A percentile compares a stretch with the other conserved stretches of the same genome.
phyloP scores from a whole-genome alignment of 2,888 invertebrate genomes.

The Agrochola macilenta region DNA sequence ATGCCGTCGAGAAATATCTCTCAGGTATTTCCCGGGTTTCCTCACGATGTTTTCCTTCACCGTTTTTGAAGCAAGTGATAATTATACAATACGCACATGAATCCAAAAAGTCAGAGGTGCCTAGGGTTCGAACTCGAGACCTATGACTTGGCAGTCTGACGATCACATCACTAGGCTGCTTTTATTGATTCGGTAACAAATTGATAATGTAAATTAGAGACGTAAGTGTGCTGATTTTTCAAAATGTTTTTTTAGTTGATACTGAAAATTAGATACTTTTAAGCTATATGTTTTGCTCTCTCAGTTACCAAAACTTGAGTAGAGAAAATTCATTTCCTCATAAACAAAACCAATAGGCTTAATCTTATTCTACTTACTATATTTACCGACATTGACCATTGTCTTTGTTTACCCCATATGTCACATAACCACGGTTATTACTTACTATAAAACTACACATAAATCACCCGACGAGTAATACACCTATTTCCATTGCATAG shows the following conservation, averaged over 20 bases:
- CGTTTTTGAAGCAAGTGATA: too few species aligned
- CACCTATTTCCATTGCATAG: constrained; percentile 18
- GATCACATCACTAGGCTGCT: too few species aligned
- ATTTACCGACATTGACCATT: constrained; percentile 14
- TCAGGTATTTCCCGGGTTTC: too few species aligned
- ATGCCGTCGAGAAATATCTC: too few species aligned
- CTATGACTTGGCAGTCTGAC: too few species aligned
- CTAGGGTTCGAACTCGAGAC: too few species aligned
- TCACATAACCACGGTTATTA: constrained; percentile 34
- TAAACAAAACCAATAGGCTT: too few species aligned
- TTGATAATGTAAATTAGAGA: not conserved
- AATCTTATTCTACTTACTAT: too few species aligned
- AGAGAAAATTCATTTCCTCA: not conserved
- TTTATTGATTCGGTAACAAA: not conserved
- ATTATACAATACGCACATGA: too few species aligned
- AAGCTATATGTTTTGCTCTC: not conserved
- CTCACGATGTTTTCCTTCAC: too few species aligned
- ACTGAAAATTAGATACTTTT: not conserved
- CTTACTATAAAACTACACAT: constrained; percentile 43
- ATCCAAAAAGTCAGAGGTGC: too few species aligned
- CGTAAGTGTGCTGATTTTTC: not conserved
- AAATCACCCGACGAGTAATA: constrained; percentile 25
- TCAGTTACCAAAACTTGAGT: not conserved
- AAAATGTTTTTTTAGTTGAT: not conserved
- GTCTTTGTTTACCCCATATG: constrained; percentile 36